A percentile compares a stretch with the other conserved stretches of the same genome.
Conservation (phyloP, 2,888 invertebrate species). For the Rhogogaster chlorosoma region DNA sequence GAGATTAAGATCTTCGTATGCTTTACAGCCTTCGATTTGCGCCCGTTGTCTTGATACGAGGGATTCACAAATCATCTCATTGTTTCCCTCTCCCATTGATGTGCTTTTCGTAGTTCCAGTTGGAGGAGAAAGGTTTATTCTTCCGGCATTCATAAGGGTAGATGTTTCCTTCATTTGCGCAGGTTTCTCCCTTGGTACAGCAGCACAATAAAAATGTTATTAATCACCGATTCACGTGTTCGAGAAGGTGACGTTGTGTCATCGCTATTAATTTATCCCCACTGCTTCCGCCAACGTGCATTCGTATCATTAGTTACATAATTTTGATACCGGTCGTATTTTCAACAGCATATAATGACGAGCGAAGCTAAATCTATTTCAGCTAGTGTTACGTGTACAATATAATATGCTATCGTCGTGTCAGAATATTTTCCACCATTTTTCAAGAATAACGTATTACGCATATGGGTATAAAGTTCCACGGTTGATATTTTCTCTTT, state of each 20-base stretch:
- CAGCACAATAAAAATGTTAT: constrained; percentile 6
- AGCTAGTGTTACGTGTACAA: background rate
- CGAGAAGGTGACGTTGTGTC: constrained; percentile 26
- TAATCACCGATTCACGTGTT: constrained; percentile 29
- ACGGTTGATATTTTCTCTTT: background rate
- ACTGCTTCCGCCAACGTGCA: background rate
- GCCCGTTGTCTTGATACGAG: constrained; percentile 29
- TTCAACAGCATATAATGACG: background rate
- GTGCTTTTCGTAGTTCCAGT: background rate
- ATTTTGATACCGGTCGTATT: constrained; percentile 26
- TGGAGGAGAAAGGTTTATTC: background rate
- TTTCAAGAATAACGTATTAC: background rate
- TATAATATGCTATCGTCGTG: background rate
- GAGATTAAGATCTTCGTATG: constrained; percentile 48
- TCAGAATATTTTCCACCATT: background rate
- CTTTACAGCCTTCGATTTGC: constrained; percentile 41
- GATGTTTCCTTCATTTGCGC: background rate
- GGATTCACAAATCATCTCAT: constrained; percentile 42
- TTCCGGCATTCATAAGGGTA: background rate
- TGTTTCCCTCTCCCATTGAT: constrained; percentile 8
- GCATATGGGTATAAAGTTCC: background rate
- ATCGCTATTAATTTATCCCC: constrained; percentile 24
- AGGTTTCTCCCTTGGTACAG: background rate
- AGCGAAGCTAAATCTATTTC: background rate
- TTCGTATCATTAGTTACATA: constrained; percentile 30